These are phyloP conservation scores for Campoletis sonorensis DNA, from an alignment of 1,140 invertebrate species.

Conservation along the genomic window DNA sequence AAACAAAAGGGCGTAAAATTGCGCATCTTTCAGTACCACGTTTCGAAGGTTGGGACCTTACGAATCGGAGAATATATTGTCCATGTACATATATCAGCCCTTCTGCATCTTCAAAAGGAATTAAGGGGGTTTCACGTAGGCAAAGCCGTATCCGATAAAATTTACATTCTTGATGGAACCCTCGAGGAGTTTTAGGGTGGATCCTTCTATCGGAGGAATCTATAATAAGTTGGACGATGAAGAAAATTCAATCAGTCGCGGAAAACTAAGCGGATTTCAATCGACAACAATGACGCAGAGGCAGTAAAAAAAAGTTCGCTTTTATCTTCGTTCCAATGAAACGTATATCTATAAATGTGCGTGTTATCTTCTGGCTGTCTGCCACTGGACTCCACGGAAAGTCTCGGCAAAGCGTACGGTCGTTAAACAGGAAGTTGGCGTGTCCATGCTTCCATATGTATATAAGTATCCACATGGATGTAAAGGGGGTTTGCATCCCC, in stretches of 20 bases:
- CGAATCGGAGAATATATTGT: background rate
- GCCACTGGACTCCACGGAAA: conserved; percentile 24
- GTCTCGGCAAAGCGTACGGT: conserved; percentile 33
- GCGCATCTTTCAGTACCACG: background rate
- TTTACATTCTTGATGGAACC: conserved; percentile 43
- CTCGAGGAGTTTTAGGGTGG: background rate
- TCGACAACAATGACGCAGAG: conserved; percentile 34
- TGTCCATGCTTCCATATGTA: conserved; percentile 29
- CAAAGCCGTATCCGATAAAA: conserved; percentile 21
- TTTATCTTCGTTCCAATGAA: background rate
- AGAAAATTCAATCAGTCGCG: conserved; percentile 35
- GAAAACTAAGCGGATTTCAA: conserved; percentile 15
- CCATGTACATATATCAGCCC: background rate
- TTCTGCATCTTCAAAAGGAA: conserved; percentile 2
- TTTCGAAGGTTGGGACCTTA: background rate
- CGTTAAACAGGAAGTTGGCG: conserved; percentile 50
- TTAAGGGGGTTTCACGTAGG: background rate
- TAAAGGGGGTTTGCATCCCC: conserved; percentile 48
- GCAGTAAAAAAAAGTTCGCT: conserved; percentile 13
- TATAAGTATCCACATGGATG: background rate
- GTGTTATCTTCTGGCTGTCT: conserved; percentile 15
- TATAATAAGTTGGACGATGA: conserved; percentile 40
- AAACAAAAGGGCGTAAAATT: background rate
- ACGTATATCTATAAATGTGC: background rate
- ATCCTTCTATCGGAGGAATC: conserved; percentile 36